These are phyloP conservation scores for Nautilus pompilius DNA, from an alignment of 1,140 invertebrate species.

Conservation along the genomic window DNA sequence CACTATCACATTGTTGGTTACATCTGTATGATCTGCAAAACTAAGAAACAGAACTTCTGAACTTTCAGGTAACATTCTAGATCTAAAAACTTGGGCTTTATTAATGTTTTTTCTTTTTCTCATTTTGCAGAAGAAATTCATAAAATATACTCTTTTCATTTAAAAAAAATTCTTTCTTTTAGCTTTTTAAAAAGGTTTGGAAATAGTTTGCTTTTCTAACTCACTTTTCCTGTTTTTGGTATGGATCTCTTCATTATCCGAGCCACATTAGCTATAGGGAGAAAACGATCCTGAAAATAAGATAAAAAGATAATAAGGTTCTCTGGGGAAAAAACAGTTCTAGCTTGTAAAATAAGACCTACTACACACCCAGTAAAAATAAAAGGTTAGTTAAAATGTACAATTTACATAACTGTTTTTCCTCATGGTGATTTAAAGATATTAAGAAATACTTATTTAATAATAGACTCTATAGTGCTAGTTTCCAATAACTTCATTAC, in stretches of 20 bases:
- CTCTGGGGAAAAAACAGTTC: not conserved
- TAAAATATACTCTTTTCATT: not conserved
- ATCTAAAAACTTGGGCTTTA: not conserved
- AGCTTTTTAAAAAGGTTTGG: not conserved
- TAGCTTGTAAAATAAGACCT: not conserved
- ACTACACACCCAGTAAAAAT: not conserved
- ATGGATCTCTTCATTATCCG: conserved; percentile 99
- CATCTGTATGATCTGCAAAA: not conserved
- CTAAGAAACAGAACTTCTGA: not conserved
- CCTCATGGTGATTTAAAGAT: not conserved
- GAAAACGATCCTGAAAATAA: conserved; percentile 79
- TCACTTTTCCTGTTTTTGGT: conserved; percentile 90
- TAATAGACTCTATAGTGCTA: too few species aligned
- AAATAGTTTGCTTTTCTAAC: conserved; percentile 2
- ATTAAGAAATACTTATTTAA: not conserved
- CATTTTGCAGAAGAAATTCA: not conserved
- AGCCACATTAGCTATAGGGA: conserved; percentile 97
- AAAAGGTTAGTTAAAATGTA: not conserved
- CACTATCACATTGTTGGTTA: not conserved
- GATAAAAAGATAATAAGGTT: conserved; percentile 4
- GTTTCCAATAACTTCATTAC: too few species aligned
- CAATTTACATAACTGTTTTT: not conserved
- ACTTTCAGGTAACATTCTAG: not conserved
- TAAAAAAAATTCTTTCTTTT: not conserved
- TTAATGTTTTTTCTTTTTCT: too few species aligned